A percentile compares a stretch with the other conserved stretches of the same genome.
These are phyloP conservation scores for Dunckerocampus dactyliophorus DNA, from an alignment of 2,113 vertebrate genomes.

Conservation along the genomic window DNA sequence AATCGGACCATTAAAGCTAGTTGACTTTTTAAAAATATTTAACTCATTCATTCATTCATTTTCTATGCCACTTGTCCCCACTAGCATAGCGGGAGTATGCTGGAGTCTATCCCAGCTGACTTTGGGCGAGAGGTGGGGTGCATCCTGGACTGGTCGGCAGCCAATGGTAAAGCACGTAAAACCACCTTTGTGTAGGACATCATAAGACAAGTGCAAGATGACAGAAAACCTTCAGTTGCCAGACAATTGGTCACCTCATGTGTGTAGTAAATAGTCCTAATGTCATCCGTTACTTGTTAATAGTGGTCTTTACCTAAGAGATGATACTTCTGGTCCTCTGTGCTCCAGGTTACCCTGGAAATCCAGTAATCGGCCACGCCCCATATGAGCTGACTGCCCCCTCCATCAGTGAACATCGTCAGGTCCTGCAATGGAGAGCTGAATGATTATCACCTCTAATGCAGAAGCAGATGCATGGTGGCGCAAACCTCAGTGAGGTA, in stretches of 20 bases:
- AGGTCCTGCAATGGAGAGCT: slow-evolving; percentile 75
- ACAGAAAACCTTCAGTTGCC: not conserved
- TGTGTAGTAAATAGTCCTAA: not conserved
- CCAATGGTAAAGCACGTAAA: too few species aligned
- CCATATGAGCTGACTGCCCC: slow-evolving; percentile 81
- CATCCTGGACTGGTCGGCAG: too few species aligned
- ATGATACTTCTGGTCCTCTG: slow-evolving; percentile 79
- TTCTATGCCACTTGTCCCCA: too few species aligned
- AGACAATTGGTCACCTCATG: not conserved
- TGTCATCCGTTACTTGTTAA: not conserved
- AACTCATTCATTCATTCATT: too few species aligned
- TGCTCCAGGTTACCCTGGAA: slow-evolving; percentile 83
- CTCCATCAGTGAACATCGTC: slow-evolving; percentile 78
- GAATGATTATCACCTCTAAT: not conserved
- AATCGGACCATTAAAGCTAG: too few species aligned
- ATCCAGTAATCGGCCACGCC: slow-evolving; percentile 90
- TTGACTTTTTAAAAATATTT: too few species aligned
- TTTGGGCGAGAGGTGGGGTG: too few species aligned
- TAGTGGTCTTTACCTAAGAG: slow-evolving; percentile 73
- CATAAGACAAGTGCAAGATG: too few species aligned
- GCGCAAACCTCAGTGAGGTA: slow-evolving; percentile 66
- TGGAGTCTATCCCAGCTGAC: too few species aligned
- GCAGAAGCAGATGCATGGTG: not conserved
- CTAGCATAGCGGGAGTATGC: too few species aligned
- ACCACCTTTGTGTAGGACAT: too few species aligned